phyloP scores from a whole-genome alignment of 64 coral and sea anemone genomes.

The Montipora foliosa region DNA sequence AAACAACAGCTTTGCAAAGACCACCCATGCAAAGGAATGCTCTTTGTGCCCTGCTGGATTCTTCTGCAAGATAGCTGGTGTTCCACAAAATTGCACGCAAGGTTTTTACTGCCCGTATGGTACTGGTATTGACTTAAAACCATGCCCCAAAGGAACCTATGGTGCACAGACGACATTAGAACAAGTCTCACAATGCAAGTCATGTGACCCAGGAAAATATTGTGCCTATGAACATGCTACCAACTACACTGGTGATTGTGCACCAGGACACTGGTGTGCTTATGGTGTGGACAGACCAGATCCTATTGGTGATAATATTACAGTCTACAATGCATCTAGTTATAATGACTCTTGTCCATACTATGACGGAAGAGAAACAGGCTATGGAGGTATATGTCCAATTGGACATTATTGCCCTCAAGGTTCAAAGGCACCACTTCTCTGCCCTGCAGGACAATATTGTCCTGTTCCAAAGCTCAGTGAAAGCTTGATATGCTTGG shows the following conservation, averaged over 20 bases:
- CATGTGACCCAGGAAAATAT: slow-evolving; percentile 92
- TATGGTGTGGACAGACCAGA: slow-evolving; percentile 90
- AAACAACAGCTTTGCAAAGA: slow-evolving; percentile 94
- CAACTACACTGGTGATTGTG: slow-evolving; percentile 81
- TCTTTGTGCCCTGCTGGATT: slow-evolving; percentile 89
- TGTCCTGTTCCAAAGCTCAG: slow-evolving; percentile 79
- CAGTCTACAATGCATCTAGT: slow-evolving; percentile 14
- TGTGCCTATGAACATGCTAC: slow-evolving; percentile 80
- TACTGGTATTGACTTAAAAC: slow-evolving; percentile 88
- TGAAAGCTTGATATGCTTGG: slow-evolving; percentile 66
- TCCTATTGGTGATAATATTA: slow-evolving; percentile 82
- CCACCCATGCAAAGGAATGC: slow-evolving; percentile 94
- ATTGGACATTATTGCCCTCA: slow-evolving; percentile 81
- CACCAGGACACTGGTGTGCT: slow-evolving; percentile 89
- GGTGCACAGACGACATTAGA: slow-evolving; percentile 86
- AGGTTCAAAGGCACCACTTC: slow-evolving; percentile 62
- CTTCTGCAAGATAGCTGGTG: slow-evolving; percentile 92
- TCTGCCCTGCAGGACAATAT: slow-evolving; percentile 76
- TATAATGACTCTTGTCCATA: slow-evolving; percentile 79
- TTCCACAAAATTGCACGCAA: slow-evolving; percentile 76
- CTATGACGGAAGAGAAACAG: slow-evolving; percentile 93
- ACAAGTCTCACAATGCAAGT: slow-evolving; percentile 84
- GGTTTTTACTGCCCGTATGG: slow-evolving; percentile 94
- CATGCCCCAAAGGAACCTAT: slow-evolving; percentile 96
- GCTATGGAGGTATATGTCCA: slow-evolving; percentile 92